These are phyloP conservation scores for Gymnoscopelus microlampas DNA, from an alignment of 2,797 vertebrate genomes.

Conservation along the genomic window DNA sequence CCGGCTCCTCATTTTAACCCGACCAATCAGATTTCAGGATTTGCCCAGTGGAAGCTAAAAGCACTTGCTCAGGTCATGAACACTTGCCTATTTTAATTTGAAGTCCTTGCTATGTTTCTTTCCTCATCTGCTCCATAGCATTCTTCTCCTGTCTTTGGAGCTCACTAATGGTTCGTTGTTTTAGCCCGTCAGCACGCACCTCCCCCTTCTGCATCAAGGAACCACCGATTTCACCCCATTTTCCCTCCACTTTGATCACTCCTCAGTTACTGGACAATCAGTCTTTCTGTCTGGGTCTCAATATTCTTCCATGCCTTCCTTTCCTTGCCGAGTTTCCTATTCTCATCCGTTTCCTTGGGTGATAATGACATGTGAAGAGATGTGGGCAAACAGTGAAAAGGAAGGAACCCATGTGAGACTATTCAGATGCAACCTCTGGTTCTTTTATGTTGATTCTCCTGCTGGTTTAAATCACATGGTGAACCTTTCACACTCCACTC, in stretches of 20 bases:
- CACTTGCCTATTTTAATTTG: slow-evolving; percentile 39
- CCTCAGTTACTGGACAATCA: slow-evolving; percentile 51
- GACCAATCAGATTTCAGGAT: slow-evolving; percentile 6
- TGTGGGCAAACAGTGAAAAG: slow-evolving; percentile 26
- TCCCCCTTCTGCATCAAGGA: slow-evolving; percentile 50
- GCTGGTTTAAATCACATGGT: slow-evolving; percentile 78
- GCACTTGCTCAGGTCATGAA: background rate
- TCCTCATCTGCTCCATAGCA: slow-evolving; percentile 35
- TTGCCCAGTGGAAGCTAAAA: slow-evolving; percentile 47
- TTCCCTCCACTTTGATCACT: slow-evolving; percentile 38
- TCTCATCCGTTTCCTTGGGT: slow-evolving; percentile 23
- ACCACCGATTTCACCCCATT: slow-evolving; percentile 66
- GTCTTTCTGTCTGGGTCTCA: slow-evolving; percentile 49
- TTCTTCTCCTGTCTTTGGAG: slow-evolving; percentile 49
- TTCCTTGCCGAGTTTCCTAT: slow-evolving; percentile 21
- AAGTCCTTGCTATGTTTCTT: slow-evolving; percentile 31
- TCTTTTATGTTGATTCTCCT: slow-evolving; percentile 65
- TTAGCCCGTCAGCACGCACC: slow-evolving; percentile 63
- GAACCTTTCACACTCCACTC: slow-evolving; percentile 58
- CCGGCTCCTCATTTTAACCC: background rate
- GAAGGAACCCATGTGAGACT: slow-evolving; percentile 57
- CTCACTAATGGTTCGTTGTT: slow-evolving; percentile 65
- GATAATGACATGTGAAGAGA: slow-evolving; percentile 18
- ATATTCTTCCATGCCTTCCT: slow-evolving; percentile 58
- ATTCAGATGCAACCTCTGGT: slow-evolving; percentile 60